Base-by-base conservation (phyloP, 2,797 vertebrate genomes). In the Coregonus suidteri region DNA sequence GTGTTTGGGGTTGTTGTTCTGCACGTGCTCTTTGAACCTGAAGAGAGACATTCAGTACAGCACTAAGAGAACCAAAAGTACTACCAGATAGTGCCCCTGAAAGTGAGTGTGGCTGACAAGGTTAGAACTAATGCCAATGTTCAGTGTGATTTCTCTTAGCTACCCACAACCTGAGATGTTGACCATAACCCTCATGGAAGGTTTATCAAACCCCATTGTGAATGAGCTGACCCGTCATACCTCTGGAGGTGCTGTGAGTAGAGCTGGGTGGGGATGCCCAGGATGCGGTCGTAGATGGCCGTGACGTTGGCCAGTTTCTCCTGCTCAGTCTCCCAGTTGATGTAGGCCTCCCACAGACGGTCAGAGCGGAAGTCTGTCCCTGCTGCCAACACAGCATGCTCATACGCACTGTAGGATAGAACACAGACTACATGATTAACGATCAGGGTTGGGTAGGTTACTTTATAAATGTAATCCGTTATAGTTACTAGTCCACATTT, bases 311-410 rank as follows among this genome's bases (percentile, higher is more conserved):
- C 95, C 59, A 98, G 88, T 81, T 97, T 97, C 71, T 93, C 93
- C 79, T 95, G 95, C 68, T 99, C 98, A 0, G 94, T 96, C 88
- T 99, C 98, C 98, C 98, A 99, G 87, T 86, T 95, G 89, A 98
- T 92, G 83, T 95, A 99, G 85, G 98, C 95, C 88, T 99, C 98
- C 98, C 98, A 99, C 0, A 99, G 93, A 75, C 96, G 97, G 88
- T 99, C 98, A 3, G 98, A 99, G 82, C 97, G 96, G 85, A 99
- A 99, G 88, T 99, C 98, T 79, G 97, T 98, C 80, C 98, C 98
- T 71, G 97, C 97, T 59, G 97, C 97, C 75, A 98, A 91, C 53
- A 99, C 97, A 3, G 97, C 96, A 0, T 99, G 97, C 74, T 99
- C 98, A 76, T 97, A 99, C 15, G 96, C 95, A 83, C 98, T 99